These are phyloP conservation scores for Esox masquinongy DNA, from an alignment of 2,797 vertebrate genomes.

Conservation along the genomic window DNA sequence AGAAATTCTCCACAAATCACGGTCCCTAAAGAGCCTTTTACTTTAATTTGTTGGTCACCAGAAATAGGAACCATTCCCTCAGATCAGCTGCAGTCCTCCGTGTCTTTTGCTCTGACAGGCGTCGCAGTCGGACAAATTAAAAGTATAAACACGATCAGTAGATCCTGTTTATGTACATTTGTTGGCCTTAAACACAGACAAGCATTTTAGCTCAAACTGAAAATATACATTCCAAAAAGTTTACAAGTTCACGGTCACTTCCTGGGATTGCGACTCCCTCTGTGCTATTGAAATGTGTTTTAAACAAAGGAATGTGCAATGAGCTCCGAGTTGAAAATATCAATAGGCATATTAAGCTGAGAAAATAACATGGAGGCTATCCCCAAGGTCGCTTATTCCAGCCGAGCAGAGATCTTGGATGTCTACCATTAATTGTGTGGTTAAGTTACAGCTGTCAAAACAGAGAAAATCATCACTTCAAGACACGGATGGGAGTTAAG, in stretches of 20 bases:
- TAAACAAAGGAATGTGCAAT: neutral
- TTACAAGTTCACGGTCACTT: neutral
- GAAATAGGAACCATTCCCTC: neutral
- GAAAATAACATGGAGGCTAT: neutral
- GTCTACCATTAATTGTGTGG: neutral
- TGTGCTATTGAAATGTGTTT: neutral
- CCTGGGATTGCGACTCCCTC: neutral
- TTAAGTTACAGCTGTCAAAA: conserved; percentile 5
- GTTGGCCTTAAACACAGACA: neutral
- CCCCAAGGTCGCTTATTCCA: neutral
- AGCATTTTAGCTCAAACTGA: conserved; percentile 2
- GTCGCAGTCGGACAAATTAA: neutral
- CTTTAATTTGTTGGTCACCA: too few species aligned
- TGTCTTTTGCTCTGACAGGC: neutral
- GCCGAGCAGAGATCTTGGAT: neutral
- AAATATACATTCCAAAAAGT: neutral
- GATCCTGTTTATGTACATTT: neutral
- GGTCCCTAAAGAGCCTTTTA: too few species aligned
- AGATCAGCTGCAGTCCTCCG: neutral
- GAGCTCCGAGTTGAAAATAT: neutral
- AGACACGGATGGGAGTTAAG: neutral
- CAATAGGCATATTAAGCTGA: neutral
- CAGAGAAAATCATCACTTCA: neutral
- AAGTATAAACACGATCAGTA: neutral
- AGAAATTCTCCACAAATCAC: too few species aligned